Base-by-base conservation (phyloP, 1,140 invertebrate species). In the Monomorium pharaonis region DNA sequence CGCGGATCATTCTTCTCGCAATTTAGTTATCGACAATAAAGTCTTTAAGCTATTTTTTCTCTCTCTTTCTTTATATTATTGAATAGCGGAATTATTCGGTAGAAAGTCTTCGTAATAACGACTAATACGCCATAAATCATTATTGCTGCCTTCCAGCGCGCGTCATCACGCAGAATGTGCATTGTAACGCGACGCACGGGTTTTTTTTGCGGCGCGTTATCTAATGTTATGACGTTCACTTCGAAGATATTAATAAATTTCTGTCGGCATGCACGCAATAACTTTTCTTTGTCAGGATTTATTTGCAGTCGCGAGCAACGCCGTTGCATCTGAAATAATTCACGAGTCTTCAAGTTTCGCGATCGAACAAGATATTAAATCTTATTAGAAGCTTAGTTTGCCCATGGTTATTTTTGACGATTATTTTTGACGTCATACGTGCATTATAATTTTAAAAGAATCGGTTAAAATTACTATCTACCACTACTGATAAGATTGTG, bases 211-310 rank as follows among this genome's bases (percentile, higher is more conserved):
- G n/a, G 65, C n/a, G 60, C 12, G 12, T 65, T 78, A 78, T 56
- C 49, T 54, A 69, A 80, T 37, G 44, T 80, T 80, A 30, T 69
- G 77, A 54, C 33, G 47, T 69, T 54, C n/a, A 21, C 37, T 27
- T 77, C 42, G 24, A 63, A 47, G 27, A 76, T 76, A 62, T 76
- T 76, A 76, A 76, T 47, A 77, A 63, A 21, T 63, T 77, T 77
- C 18, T 63, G 37, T 47, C 14, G 24, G 10, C 27, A 12, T 44
- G 7, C 12, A 63, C 16, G 21, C 16, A 21, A 76, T 27, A 77
- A 60, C 7, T 10, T 76, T 76, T 62, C 12, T 42, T 18, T 30
- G 37, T 44, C 37, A 6, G 56, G 12, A 27, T 44, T 42, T 75
- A 12, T 72, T 51, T 49, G 44, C 33, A 21, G 18, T 49, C 12